Base-by-base conservation (phyloP, 2,888 invertebrate species). In the Chromoteleia sp. region DNA sequence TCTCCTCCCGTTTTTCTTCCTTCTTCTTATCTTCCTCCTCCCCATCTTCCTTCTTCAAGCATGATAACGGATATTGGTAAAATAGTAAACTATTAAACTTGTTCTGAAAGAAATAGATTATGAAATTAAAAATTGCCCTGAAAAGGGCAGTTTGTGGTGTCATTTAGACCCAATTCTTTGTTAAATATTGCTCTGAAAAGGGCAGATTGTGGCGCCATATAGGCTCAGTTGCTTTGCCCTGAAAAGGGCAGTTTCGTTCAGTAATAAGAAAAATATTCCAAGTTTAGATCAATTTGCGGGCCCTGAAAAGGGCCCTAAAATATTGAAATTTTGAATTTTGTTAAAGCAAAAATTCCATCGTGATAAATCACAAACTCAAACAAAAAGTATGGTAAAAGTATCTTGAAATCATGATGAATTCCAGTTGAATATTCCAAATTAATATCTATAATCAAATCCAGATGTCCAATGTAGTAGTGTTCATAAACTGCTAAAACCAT, bases 281-380 rank as follows among this genome's bases (percentile, higher is more conserved):
- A 81, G 82, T 84, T 29, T 0, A 36, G 84, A 87, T 52, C 74
- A 12, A 84, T 84, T 84, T 87, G 87, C 87, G 87, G 87, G 87
- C 87, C 87, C 87, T 86, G 84, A 86, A 86, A 87, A 87, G 87
- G 87, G 84, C 87, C 87, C 87, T 87, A 83, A 85, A 83, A 39
- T 70, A 25, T 70, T 43, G 45, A 43, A 73, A 41, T 76, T 76
- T 67, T 43, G 50, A 43, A 52, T 70, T 43, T 17, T 12, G 21
- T 56, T 1, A 36, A 56, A 14, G 1, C 6, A 33, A 33, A n/a
- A n/a, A n/a, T n/a, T n/a, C n/a, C n/a, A 14, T 39, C 6, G 39
- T 39, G 33, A 10, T 33, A 39, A 39, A 39, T 12, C 2, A 6
- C 39, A 12, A 39, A 39, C 1, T 17, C 8, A 45, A 45, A 21